A percentile compares a stretch with the other conserved stretches of the same genome.
Conservation (phyloP, 2,888 invertebrate genomes). For the Icerya purchasi region DNA sequence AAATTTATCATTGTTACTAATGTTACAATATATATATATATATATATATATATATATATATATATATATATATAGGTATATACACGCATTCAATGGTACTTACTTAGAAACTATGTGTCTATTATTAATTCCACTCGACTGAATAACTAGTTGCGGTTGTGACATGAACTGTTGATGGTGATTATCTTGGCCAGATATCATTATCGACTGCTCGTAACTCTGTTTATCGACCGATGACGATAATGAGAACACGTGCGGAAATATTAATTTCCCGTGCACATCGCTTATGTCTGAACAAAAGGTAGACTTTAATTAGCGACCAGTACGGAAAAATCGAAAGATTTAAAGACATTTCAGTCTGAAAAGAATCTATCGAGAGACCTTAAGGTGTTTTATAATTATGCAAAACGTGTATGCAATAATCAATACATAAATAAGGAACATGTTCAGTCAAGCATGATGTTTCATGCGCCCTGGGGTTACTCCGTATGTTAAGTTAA, state of each 20-base stretch:
- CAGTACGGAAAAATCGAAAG: no score
- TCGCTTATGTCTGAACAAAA: not conserved
- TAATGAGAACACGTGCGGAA: conserved; percentile 11
- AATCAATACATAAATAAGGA: no score
- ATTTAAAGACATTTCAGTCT: no score
- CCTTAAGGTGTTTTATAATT: no score
- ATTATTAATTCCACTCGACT: conserved; percentile 1
- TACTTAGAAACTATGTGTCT: not conserved
- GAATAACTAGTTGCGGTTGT: conserved; percentile 4
- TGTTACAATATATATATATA: not conserved
- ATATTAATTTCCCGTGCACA: conserved; percentile 5
- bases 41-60: not conserved
- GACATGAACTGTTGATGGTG: not conserved
- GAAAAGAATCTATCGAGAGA: no score
- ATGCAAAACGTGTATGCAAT: no score
- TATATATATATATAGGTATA: not conserved
- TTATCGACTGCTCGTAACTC: not conserved
- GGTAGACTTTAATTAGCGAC: no score
- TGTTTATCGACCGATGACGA: conserved; percentile 3
- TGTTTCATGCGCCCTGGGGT: no score
- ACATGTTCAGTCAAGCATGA: no score
- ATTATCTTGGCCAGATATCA: not conserved
- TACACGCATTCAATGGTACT: not conserved
- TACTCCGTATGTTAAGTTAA: no score
- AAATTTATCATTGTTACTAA: no score